phyloP scores from a whole-genome alignment of 2,113 vertebrate genomes.

The Fulmarus glacialis region DNA sequence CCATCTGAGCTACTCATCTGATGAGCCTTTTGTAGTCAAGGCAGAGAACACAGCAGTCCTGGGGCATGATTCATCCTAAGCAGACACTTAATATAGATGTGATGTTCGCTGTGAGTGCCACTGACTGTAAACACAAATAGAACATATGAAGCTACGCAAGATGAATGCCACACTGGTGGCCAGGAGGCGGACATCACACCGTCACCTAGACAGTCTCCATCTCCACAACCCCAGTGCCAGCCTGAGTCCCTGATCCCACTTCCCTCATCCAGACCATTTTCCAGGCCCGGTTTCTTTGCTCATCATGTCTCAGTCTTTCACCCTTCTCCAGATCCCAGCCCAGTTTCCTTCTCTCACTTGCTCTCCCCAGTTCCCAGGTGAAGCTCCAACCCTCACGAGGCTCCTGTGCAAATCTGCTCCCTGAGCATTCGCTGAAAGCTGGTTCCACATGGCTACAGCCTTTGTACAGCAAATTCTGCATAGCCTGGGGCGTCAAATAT shows the following conservation, averaged over 20 bases:
- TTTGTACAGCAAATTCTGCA: background rate
- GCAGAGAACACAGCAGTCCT: background rate
- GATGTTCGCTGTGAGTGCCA: background rate
- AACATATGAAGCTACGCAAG: background rate
- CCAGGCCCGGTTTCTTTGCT: background rate
- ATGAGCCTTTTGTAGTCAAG: background rate
- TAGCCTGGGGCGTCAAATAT: background rate
- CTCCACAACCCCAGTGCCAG: background rate
- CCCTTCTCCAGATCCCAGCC: background rate
- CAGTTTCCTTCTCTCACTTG: background rate
- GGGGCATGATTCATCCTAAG: background rate
- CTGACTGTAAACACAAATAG: background rate
- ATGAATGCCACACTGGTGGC: background rate
- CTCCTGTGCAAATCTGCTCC: background rate
- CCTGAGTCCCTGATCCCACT: background rate
- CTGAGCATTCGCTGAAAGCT: fast-evolving
- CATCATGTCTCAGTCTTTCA: background rate
- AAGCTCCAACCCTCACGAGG: background rate
- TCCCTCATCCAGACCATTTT: background rate
- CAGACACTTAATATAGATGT: background rate
- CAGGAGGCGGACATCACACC: background rate
- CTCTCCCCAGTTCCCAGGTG: background rate
- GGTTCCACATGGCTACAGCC: background rate
- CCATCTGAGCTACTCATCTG: background rate
- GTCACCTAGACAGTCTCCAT: background rate